Conservation (phyloP, 2,888 invertebrate genomes). For the Cryptocephalus moraei region DNA sequence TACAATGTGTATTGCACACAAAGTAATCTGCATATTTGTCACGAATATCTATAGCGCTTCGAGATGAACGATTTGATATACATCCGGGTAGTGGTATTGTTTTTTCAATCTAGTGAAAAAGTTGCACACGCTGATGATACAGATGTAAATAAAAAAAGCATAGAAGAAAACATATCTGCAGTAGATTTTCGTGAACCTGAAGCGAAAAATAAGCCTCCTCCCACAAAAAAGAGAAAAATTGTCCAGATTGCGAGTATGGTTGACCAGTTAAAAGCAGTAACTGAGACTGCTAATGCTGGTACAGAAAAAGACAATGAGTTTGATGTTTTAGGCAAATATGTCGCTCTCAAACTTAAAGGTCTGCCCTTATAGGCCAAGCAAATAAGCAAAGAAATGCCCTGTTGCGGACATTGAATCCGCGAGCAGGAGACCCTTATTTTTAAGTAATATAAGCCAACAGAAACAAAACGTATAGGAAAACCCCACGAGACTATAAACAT, state of each 20-base stretch:
- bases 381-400: too few relatives aligned
- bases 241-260: constrained; percentile 19
- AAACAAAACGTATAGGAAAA: too few relatives aligned
- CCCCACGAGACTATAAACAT: too few relatives aligned
- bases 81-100: background rate
- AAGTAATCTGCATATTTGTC: constrained; percentile 1
- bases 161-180: constrained; percentile 10
- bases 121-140: constrained; percentile 18
- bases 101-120: background rate
- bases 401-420: too few relatives aligned
- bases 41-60: background rate
- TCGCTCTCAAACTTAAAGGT: too few relatives aligned
- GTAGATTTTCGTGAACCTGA: constrained; percentile 13
- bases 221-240: constrained; percentile 5
- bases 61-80: constrained; percentile 1
- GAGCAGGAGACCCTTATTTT: too few relatives aligned
- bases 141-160: constrained; percentile 8
- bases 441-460: too few relatives aligned
- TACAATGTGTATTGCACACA: background rate
- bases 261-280: constrained; percentile 19
- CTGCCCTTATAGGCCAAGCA: too few relatives aligned
- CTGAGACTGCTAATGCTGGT: constrained; percentile 16
- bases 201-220: constrained; percentile 10
- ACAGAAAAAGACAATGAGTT: constrained; percentile 20
- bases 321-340: constrained; percentile 19